Evolutionary conservation across 2,113 vertebrate genomes (phyloP).

Genomic region (Loxodonta africana): DNA sequence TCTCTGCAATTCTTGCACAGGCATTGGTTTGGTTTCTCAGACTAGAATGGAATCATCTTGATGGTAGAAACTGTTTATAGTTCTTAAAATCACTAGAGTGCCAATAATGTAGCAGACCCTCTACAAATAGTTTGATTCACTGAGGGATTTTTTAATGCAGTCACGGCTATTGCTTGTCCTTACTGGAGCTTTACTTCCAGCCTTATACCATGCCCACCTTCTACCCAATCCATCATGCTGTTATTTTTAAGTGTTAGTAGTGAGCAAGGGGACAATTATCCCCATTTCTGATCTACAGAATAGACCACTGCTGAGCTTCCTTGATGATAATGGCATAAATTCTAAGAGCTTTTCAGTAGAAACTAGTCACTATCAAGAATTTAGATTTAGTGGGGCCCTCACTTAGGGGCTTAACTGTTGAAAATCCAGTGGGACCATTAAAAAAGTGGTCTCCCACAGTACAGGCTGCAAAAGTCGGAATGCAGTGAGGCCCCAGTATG

Average conservation of each 20-base stretch:
- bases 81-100: not conserved
- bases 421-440: not conserved
- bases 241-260: conserved; percentile 5
- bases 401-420: not conserved
- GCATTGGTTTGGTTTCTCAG: not conserved
- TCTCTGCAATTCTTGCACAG: not conserved
- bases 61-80: not conserved
- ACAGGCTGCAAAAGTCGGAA: not conserved
- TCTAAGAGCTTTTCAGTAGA: conserved; percentile 19
- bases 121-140: not conserved
- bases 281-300: conserved; percentile 31
- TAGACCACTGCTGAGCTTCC: conserved; percentile 21
- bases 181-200: not conserved
- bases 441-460: not conserved
- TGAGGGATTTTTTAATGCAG: conserved; percentile 4
- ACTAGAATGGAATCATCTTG: not conserved
- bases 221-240: not conserved
- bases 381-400: not conserved
- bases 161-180: not conserved
- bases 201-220: not conserved
- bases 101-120: not conserved
- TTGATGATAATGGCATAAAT: not conserved
- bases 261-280: not conserved
- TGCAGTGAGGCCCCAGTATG: not conserved
- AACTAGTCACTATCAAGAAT: not conserved